Evolutionary conservation across 2,113 vertebrate genomes (phyloP), one percentile per base, ranked within the genome.

Genomic region (Stegostoma tigrinum): DNA sequence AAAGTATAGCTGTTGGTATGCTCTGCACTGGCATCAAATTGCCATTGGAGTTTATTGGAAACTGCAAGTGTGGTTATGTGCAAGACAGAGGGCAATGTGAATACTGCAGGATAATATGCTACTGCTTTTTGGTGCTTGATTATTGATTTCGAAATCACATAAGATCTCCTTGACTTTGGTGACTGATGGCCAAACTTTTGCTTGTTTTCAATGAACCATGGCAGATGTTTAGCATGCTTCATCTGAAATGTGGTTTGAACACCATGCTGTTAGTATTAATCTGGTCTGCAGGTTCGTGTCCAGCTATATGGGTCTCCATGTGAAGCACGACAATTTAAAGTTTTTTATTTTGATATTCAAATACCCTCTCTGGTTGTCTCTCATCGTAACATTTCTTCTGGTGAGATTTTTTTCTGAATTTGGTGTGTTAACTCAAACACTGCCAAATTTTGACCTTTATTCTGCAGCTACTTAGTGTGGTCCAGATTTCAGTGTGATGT

Each of bases 361-460:
- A 68, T 64, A 95, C 27, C 10, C 23, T 68, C 75, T 75, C 24
- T 95, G 12, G 27, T 72, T 48, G 38, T 30, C 15, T 72, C 52
- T 70, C 23, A 95, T 4, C 27, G 45, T 5, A 27, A 27, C 10
- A 34, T 42, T 45, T 67, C 66, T 70, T 42, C 72, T 12, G 48
- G 1, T 15, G 72, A 95, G 27, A 72, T 2, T 3, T 95, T 72
- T 14, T 66, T 93, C 64, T 23, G 89, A 93, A 38, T 90, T 27
- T 10, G 87, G 48, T 90, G 17, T 34, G 30, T 61, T 30, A 90
- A 90, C 52, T 90, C 87, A 30, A 61, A 10, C 87, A 14, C 48
- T 17, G 87, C 3, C 87, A 90, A 90, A 72, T 75, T 30, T 95
- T 95, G 67, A 95, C 94, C 48, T 27, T 72, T 75, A 75, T n/a